Conservation (phyloP, 2,113 vertebrate genomes). For the Podarcis muralis region DNA sequence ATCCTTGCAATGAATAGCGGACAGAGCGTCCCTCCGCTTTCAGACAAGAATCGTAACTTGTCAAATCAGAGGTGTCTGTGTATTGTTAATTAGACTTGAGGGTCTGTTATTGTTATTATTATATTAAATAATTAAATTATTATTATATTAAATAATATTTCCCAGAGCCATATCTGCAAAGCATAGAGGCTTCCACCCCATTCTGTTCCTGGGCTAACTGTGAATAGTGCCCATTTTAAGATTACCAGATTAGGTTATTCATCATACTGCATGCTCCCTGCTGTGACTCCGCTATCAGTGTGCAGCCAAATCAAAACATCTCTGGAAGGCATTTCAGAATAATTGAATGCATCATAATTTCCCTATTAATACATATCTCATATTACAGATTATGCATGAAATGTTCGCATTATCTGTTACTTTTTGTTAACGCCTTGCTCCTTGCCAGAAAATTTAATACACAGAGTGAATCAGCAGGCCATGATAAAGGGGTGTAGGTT, state of each 20-base stretch:
- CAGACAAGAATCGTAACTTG: constrained; percentile 58
- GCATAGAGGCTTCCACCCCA: constrained; percentile 79
- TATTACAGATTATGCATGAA: constrained; percentile 93
- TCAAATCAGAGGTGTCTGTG: constrained; percentile 48
- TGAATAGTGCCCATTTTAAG: constrained; percentile 90
- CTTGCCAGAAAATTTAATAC: constrained; percentile 89
- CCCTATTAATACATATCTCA: constrained; percentile 98
- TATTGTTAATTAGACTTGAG: background rate
- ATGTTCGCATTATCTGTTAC: constrained; percentile 92
- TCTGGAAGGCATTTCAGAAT: constrained; percentile 95
- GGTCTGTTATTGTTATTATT: constrained; percentile 50
- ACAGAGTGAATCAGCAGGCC: constrained; percentile 83
- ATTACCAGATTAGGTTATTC: constrained; percentile 99
- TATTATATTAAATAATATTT: background rate
- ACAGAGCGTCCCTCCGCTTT: constrained; percentile 50
- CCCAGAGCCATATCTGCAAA: constrained; percentile 53
- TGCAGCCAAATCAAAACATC: constrained; percentile 94
- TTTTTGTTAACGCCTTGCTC: constrained; percentile 89
- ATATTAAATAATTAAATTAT: too few relatives aligned
- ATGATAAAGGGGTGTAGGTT: constrained; percentile 83
- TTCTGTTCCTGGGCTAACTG: constrained; percentile 80
- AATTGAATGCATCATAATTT: constrained; percentile 98
- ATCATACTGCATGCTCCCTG: constrained; percentile 92
- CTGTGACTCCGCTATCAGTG: constrained; percentile 86
- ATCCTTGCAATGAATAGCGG: constrained; percentile 65